These are phyloP conservation scores for Troides oblongomaculatus DNA, from an alignment of 2,888 invertebrate species.

Conservation along the genomic window DNA sequence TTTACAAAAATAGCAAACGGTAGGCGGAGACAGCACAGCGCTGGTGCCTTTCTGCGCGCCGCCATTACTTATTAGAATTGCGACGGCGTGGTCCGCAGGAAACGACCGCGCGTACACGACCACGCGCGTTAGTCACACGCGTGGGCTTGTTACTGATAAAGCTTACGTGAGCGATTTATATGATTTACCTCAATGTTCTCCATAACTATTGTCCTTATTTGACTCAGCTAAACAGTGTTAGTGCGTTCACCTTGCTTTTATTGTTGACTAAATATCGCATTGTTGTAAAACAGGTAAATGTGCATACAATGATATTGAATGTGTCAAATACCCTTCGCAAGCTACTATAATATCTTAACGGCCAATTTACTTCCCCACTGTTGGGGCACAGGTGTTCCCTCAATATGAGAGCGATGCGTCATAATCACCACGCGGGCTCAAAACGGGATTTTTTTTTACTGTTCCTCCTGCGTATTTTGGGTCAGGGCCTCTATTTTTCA, in stretches of 20 bases:
- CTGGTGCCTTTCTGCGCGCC: conserved; percentile 31
- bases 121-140: conserved; percentile 54
- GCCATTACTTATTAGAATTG: conserved; percentile 56
- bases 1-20: conserved; percentile 10
- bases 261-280: conserved; percentile 18
- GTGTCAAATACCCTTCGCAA: background rate
- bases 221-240: conserved; percentile 33
- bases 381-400: no score
- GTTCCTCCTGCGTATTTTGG: no score
- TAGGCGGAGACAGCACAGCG: conserved; percentile 1
- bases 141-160: conserved; percentile 53
- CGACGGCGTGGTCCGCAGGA: conserved; percentile 61
- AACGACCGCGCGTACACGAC: conserved; percentile 44
- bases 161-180: conserved; percentile 57
- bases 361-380: no score
- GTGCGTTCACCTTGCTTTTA: conserved; percentile 41
- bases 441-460: no score
- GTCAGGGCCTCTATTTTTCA: no score
- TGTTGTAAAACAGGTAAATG: background rate
- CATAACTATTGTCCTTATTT: conserved; percentile 42
- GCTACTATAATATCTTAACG: background rate
- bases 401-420: no score
- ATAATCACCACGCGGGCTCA: no score
- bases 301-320: background rate
- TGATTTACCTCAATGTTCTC: conserved; percentile 33